Base-by-base conservation (phyloP, 2,113 vertebrate genomes). In the Centrocercus urophasianus region DNA sequence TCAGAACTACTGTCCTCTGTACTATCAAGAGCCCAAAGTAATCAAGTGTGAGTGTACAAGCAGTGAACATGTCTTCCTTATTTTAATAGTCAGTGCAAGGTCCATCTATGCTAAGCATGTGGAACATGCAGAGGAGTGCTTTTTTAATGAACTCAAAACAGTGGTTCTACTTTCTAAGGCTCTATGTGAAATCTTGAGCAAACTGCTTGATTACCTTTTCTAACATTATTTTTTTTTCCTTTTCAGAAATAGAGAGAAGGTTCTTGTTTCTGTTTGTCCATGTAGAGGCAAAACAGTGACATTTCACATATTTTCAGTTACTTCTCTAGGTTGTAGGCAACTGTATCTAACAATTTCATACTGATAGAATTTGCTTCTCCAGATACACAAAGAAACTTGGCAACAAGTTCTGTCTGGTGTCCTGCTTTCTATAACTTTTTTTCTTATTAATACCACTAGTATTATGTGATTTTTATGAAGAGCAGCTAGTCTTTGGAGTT, bases 21-120 rank as follows among this genome's bases (percentile, higher is more conserved):
- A 20, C 48, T 50, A 24, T 50, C 48, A 22, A 48, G 48, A 50
- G 48, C 22, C 48, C 22, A 24, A 50, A 3, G 10, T 22, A 48
- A 48, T 48, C 21, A 22, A 48, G 47, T 20, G 9, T 47, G 45
- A 12, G 47, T 12, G 20, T 48, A 20, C 47, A 48, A 21, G 22
- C 48, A 50, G 24, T 50, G 22, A 24, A 50, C 22, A 4, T 48
- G 47, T 50, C 13, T 40, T n/a, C 36, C 50, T 57, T 73, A 6
- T 4, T 57, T 74, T 48, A 15, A 43, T 40, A 32, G 4, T 71
- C 48, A 50, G 22, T 50, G 48, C 16, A 60, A 75, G 50, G 30
- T 38, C 15, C 12, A 9, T 8, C 1, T 43, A 7, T 47, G 12
- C 25, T 66, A 59, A n/a, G 10, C 52, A 20, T 0, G 0, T 74